These are phyloP conservation scores for Aegotheles bennettii DNA, from an alignment of 2,113 vertebrate species.

Conservation along the genomic window DNA sequence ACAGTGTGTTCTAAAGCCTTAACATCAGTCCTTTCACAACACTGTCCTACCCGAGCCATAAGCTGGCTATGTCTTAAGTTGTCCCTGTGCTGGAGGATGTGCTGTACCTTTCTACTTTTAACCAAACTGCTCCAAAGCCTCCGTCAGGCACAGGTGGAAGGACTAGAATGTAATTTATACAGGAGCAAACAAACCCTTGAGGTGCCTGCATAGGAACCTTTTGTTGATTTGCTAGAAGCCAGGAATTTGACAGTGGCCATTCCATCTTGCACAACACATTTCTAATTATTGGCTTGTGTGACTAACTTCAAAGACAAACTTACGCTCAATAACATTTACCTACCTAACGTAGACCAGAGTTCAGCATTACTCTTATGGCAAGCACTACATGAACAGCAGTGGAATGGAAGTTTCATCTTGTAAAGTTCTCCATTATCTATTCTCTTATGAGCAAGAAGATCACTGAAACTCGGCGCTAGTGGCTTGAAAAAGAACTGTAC, in stretches of 20 bases:
- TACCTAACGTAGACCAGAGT: not conserved
- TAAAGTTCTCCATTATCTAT: not conserved
- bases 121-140: not conserved
- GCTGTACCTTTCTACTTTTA: not conserved
- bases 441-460: not conserved
- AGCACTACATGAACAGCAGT: not conserved
- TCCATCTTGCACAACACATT: not conserved
- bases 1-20: not conserved
- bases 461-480: not conserved
- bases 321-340: not conserved
- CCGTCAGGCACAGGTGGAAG: not conserved
- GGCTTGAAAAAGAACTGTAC: not conserved
- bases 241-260: not conserved
- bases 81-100: not conserved
- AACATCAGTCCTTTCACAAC: not conserved
- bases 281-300: not conserved
- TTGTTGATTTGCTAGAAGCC: not conserved
- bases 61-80: not conserved
- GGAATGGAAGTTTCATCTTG: not conserved
- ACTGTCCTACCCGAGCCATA: accelerated
- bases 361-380: not conserved
- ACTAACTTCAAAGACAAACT: not conserved
- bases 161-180: not conserved
- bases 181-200: not conserved
- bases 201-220: not conserved